phyloP scores from a whole-genome alignment of 2,797 vertebrate genomes.

The Cuculus canorus region DNA sequence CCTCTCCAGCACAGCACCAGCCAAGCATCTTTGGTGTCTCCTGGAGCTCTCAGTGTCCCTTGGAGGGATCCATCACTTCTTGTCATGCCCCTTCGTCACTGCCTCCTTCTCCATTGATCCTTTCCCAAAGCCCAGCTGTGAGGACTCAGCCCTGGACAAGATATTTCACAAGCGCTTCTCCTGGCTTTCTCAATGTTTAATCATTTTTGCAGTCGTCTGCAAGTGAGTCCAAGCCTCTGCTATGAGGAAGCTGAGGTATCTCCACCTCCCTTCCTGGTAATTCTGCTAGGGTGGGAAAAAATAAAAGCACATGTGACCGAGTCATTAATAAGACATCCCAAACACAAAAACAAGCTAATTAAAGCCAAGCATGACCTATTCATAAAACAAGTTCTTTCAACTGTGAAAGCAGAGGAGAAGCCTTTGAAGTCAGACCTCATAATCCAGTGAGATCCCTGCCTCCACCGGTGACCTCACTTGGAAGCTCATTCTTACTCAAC shows the following conservation, averaged over 20 bases:
- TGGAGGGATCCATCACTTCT: background rate
- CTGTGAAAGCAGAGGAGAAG: constrained; percentile 14
- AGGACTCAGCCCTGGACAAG: background rate
- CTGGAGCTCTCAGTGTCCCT: background rate
- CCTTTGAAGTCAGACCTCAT: constrained; percentile 60
- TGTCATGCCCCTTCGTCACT: accelerated
- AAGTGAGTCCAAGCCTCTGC: constrained; percentile 40
- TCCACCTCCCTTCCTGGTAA: constrained; percentile 42
- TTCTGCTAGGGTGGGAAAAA: constrained; percentile 57
- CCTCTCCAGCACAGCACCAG: background rate
- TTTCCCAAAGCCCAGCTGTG: background rate
- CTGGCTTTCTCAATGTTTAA: constrained; percentile 46
- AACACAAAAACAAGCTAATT: constrained; percentile 66
- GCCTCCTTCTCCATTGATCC: background rate
- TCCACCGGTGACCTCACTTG: constrained; percentile 33
- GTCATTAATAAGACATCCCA: constrained; percentile 36
- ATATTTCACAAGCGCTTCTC: constrained; percentile 27
- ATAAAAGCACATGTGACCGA: constrained; percentile 37
- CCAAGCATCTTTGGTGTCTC: background rate
- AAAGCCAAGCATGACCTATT: constrained; percentile 62
- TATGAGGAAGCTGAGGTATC: constrained; percentile 55
- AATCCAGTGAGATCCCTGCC: constrained; percentile 19
- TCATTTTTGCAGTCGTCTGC: constrained; percentile 52
- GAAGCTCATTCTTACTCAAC: constrained; percentile 34
- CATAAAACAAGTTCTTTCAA: constrained; percentile 56